These are phyloP conservation scores for Edolisoma coerulescens DNA, from an alignment of 2,113 vertebrate species.

Conservation along the genomic window DNA sequence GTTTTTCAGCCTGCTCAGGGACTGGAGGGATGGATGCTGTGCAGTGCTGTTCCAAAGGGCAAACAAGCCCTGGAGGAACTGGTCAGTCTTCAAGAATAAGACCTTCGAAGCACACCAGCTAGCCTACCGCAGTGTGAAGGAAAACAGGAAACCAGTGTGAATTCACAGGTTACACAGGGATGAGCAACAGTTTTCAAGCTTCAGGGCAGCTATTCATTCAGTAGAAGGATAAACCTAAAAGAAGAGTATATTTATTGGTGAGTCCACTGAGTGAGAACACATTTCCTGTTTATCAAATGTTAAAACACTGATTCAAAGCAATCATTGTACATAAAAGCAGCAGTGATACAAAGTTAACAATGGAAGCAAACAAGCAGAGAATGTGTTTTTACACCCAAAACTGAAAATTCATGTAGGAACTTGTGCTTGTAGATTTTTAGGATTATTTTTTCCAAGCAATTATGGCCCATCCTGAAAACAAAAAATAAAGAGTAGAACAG, in stretches of 20 bases:
- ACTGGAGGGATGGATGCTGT: not conserved
- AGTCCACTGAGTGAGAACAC: not conserved
- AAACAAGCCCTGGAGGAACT: not conserved
- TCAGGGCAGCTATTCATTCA: not conserved
- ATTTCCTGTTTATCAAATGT: not conserved
- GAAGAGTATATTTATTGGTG: not conserved
- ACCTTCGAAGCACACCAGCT: not conserved
- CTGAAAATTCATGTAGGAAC: not conserved
- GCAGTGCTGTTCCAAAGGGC: not conserved
- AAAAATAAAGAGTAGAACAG: not conserved
- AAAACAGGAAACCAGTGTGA: not conserved
- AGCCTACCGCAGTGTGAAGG: not conserved
- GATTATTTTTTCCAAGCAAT: not conserved
- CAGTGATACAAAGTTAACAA: not conserved
- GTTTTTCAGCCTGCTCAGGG: not conserved
- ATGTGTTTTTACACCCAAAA: not conserved
- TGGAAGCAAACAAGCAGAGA: not conserved
- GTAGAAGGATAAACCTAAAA: not conserved
- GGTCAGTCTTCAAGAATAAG: not conserved
- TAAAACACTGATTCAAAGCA: not conserved
- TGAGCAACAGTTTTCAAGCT: not conserved
- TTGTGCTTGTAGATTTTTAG: not conserved
- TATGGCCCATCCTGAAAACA: not conserved
- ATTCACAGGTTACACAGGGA: not conserved
- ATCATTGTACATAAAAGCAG: not conserved